Base-by-base conservation (phyloP, 2,113 vertebrate species). In the Eptesicus fuscus region DNA sequence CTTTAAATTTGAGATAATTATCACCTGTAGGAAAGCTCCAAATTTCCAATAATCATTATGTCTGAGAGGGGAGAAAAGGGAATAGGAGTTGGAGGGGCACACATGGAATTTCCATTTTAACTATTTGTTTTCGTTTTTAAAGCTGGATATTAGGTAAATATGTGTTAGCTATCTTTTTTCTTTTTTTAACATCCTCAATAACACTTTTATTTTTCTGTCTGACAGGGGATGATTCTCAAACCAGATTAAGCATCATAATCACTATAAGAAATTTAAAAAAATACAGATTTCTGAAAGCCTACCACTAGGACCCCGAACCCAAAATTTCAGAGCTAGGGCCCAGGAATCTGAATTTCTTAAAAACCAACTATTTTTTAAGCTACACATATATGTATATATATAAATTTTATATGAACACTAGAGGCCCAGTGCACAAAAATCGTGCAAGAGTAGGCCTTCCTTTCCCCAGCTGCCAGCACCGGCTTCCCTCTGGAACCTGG, bases 191-290 rank as follows among this genome's bases (percentile, higher is more conserved):
- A 44, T 86, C 28, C 93, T 76, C 9, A 73, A 22, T 70, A 87
- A 61, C 51, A 78, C 40, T 28, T 90, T 70, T 76, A n/a, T 92
- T 67, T 37, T 4, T 69, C 1, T 53, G 1, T 42, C 74, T 61
- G 59, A 4, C 16, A n/a, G n/a, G 22, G 42, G 6, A 42, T 87
- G 49, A 88, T 69, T 93, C 49, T 79, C 69, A 94, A 83, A 51
- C 20, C 20, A 82, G 16, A 83, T 44, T 91, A 80, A 88, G 20
- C 16, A 44, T 92, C 16, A 47, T 77, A 83, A 87, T 78, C 53
- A 65, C 59, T n/a, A 85, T 23, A 79, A 94, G 70, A 88, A 90
- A 28, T 83, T 78, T 17, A 40, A 91, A 94, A 94, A 90, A 90
- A 30, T 83, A 40, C 42, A 61, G 30, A 93, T 85, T 89, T 89